phyloP scores from a whole-genome alignment of 2,888 invertebrate genomes.

The Scaptomyza tumidula region DNA sequence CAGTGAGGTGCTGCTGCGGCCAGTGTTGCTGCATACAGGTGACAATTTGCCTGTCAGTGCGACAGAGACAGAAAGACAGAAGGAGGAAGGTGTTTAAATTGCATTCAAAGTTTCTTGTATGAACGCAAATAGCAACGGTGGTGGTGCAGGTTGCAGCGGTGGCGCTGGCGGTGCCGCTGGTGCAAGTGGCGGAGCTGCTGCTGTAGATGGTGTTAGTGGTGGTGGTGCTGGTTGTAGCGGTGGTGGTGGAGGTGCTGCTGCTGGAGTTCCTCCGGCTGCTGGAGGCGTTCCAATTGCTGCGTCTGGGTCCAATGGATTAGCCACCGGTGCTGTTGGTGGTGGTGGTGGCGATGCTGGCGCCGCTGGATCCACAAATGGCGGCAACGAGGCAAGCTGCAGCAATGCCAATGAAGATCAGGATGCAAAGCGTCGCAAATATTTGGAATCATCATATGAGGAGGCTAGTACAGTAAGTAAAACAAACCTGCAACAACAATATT shows the following conservation, averaged over 20 bases:
- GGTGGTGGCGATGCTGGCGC: constrained; percentile 15
- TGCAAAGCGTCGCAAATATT: constrained; percentile 66
- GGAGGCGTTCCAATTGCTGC: constrained; percentile 1
- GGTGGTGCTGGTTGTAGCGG: constrained; percentile 22
- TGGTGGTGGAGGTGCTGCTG: constrained; percentile 23
- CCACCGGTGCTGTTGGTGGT: not conserved
- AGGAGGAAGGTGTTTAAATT: constrained; percentile 9
- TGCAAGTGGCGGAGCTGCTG: constrained; percentile 34
- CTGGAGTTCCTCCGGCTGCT: constrained; percentile 18
- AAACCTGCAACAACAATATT: not conserved
- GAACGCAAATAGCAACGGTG: constrained; percentile 62
- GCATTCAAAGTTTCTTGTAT: constrained; percentile 41
- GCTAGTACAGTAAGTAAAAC: constrained; percentile 71
- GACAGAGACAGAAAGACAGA: constrained; percentile 7
- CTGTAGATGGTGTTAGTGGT: not conserved
- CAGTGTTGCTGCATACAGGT: constrained; percentile 3
- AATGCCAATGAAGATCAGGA: constrained; percentile 61
- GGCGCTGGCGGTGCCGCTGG: constrained; percentile 37
- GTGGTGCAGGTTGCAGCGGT: constrained; percentile 31
- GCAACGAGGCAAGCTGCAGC: constrained; percentile 25
- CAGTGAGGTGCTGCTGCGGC: not conserved
- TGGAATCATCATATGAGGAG: constrained; percentile 63
- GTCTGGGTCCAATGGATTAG: not conserved
- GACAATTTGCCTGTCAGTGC: constrained; percentile 4
- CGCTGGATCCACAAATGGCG: constrained; percentile 26